phyloP scores from a whole-genome alignment of 2,888 invertebrate species.

The Nineta flava region DNA sequence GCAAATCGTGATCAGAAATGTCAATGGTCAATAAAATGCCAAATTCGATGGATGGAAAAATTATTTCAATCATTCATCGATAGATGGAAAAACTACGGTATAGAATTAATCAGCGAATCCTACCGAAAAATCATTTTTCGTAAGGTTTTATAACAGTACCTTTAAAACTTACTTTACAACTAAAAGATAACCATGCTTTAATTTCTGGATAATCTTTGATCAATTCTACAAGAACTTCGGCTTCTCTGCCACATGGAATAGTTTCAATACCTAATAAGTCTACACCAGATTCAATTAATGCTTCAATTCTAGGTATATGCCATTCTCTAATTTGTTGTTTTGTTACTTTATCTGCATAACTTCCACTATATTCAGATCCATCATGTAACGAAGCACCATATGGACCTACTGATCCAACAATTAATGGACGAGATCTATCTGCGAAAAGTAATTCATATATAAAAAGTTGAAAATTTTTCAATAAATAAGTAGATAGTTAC shows the following conservation, averaged over 20 bases:
- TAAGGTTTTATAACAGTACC: not conserved
- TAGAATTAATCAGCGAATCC: too few species aligned
- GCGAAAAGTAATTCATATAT: constrained; percentile 7
- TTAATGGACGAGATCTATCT: constrained; percentile 23
- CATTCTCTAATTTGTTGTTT: constrained; percentile 53
- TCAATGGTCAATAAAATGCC: too few species aligned
- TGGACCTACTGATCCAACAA: constrained; percentile 84
- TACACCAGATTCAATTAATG: constrained; percentile 63
- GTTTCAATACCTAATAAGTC: constrained; percentile 85
- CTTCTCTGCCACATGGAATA: constrained; percentile 72
- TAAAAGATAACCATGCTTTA: constrained; percentile 79
- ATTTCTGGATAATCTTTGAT: constrained; percentile 60
- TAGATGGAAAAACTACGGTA: too few species aligned
- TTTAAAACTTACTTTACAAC: constrained; percentile 49
- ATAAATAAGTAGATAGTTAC: constrained; percentile 11
- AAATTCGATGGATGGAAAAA: too few species aligned
- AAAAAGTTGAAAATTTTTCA: not conserved
- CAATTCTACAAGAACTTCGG: constrained; percentile 63
- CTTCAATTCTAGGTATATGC: constrained; percentile 70
- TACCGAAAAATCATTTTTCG: not conserved
- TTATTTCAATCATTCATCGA: too few species aligned
- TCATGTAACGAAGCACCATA: constrained; percentile 84
- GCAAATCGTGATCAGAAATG: too few species aligned
- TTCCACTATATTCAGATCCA: constrained; percentile 86
- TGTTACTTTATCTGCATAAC: constrained; percentile 51